Evolutionary conservation across 1,140 invertebrate species (phyloP).

Genomic region (Hypsibius dujardini): DNA sequence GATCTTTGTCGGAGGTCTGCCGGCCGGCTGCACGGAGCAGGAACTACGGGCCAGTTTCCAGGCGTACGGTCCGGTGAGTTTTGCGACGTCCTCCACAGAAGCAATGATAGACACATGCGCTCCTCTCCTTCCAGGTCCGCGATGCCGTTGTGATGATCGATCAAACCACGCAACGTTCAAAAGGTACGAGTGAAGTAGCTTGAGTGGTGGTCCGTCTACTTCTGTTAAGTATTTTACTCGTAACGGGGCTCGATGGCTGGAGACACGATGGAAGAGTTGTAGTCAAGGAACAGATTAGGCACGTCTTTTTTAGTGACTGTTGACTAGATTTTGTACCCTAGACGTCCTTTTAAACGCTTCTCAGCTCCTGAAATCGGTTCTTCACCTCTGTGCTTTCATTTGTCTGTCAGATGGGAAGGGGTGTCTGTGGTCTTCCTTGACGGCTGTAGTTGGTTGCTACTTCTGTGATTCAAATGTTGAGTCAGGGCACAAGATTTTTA

Average conservation of each 20-base stretch:
- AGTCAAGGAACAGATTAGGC: neutral
- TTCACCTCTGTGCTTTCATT: neutral
- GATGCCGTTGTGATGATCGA: slow-evolving; percentile 13
- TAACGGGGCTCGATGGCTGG: neutral
- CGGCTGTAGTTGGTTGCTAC: too few species aligned
- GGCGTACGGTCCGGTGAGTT: neutral
- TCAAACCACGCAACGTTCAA: slow-evolving; percentile 2
- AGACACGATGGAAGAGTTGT: neutral
- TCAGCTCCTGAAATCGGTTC: neutral
- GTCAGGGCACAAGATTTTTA: too few species aligned
- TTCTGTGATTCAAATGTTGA: too few species aligned
- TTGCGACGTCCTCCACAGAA: neutral
- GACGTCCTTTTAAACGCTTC: neutral
- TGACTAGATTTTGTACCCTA: neutral
- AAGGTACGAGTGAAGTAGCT: slow-evolving; percentile 7
- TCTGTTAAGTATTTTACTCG: neutral
- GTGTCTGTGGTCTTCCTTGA: too few species aligned
- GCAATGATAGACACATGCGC: neutral
- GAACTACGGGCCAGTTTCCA: neutral
- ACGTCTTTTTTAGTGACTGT: neutral
- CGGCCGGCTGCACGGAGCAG: neutral
- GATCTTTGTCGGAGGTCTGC: slow-evolving; percentile 13
- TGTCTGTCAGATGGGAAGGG: too few species aligned
- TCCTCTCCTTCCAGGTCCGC: neutral
- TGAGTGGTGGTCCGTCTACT: neutral